phyloP scores from a whole-genome alignment of 1,140 invertebrate species.

The Delia radicum region DNA sequence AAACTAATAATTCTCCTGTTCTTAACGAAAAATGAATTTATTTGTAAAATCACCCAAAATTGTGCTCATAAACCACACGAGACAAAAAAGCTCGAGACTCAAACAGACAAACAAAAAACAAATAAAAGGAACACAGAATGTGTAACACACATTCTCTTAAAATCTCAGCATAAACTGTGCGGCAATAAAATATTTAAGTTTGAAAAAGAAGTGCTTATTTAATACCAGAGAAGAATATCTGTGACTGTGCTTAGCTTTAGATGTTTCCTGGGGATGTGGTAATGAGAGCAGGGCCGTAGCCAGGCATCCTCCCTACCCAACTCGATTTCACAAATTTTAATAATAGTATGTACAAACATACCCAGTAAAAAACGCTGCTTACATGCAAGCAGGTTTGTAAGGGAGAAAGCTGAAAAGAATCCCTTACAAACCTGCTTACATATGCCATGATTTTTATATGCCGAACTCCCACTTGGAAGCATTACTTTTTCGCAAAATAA shows the following conservation, averaged over 20 bases:
- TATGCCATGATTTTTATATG: too few species aligned
- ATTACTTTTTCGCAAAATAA: too few species aligned
- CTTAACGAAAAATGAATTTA: background rate
- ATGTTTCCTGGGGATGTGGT: background rate
- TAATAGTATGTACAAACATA: too few species aligned
- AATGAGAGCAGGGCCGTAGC: too few species aligned
- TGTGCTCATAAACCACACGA: conserved; percentile 8
- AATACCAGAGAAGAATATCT: background rate
- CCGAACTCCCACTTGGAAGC: too few species aligned
- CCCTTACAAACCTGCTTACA: too few species aligned
- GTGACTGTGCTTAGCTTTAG: background rate
- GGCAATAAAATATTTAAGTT: background rate
- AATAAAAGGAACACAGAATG: background rate
- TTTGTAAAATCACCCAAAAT: background rate
- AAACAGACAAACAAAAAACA: background rate
- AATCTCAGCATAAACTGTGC: background rate
- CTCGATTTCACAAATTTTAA: too few species aligned
- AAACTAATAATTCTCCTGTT: too few species aligned
- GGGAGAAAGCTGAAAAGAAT: too few species aligned
- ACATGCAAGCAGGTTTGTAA: too few species aligned
- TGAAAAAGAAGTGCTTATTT: background rate
- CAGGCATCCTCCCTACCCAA: too few species aligned
- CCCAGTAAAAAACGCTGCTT: too few species aligned
- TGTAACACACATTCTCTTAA: conserved; percentile 9
- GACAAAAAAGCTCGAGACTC: background rate